Percentiles rank a stretch among this genome's conserved stretches.
These are phyloP conservation scores for Drosophila formosana DNA, from an alignment of 2,888 invertebrate species.

Conservation along the genomic window DNA sequence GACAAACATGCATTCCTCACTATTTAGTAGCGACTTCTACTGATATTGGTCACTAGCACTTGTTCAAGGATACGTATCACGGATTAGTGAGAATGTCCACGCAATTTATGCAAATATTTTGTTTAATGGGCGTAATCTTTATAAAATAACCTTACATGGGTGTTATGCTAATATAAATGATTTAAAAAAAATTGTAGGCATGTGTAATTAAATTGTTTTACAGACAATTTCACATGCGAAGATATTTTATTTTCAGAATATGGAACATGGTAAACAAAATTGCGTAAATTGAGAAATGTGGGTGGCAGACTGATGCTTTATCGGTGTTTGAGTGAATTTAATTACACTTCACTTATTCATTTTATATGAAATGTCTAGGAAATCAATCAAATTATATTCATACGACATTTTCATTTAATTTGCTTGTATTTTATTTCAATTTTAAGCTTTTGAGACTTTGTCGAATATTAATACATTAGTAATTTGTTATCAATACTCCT, in stretches of 20 bases:
- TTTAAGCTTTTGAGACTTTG: conserved; percentile 12
- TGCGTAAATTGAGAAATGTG: conserved; percentile 4
- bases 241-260: background rate
- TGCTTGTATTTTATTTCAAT: conserved; percentile 9
- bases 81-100: conserved; percentile 1
- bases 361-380: conserved; percentile 20
- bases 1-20: too few relatives aligned
- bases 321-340: conserved; percentile 25
- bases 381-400: conserved; percentile 26
- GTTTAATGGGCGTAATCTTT: background rate
- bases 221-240: background rate
- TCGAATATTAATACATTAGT: background rate
- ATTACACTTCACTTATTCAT: conserved; percentile 25
- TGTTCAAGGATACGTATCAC: background rate
- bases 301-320: conserved; percentile 4
- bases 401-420: conserved; percentile 3
- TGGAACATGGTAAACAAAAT: background rate
- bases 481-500: background rate
- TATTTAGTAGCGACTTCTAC: background rate
- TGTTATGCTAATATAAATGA: background rate
- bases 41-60: background rate
- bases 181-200: background rate
- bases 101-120: background rate
- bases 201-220: background rate
- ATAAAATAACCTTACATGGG: background rate